phyloP scores from a whole-genome alignment of 2,797 vertebrate genomes.

The Spinus olivaceus region DNA sequence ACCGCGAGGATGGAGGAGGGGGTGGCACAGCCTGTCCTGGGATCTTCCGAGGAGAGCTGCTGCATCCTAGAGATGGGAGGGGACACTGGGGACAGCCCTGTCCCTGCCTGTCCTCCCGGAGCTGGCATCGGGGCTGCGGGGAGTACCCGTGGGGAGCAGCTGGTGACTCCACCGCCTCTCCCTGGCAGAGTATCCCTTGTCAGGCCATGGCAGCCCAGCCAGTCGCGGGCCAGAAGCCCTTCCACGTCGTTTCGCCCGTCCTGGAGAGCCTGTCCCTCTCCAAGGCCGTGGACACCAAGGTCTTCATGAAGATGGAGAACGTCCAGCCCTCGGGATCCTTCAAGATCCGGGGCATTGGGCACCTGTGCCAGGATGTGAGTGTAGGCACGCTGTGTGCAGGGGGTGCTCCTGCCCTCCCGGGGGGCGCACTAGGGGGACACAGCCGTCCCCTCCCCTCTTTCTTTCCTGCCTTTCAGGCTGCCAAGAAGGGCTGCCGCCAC shows the following conservation, averaged over 20 bases:
- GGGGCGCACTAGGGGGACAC: accelerated
- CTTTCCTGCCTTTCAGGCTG: slow-evolving; percentile 74
- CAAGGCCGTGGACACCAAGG: slow-evolving; percentile 71
- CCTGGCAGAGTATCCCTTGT: accelerated
- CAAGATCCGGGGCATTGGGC: slow-evolving; percentile 91
- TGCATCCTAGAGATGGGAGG: accelerated
- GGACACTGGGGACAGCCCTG: neutral
- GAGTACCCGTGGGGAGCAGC: accelerated
- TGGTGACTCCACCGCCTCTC: neutral
- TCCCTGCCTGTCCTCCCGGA: accelerated
- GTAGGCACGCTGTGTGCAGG: accelerated
- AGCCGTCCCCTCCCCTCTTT: accelerated
- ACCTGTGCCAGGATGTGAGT: slow-evolving; percentile 84
- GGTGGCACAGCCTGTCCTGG: neutral
- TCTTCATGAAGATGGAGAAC: slow-evolving; percentile 89
- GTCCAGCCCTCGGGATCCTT: slow-evolving; percentile 88
- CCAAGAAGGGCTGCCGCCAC: slow-evolving; percentile 77
- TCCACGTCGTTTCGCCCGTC: slow-evolving; percentile 81
- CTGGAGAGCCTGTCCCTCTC: slow-evolving; percentile 84
- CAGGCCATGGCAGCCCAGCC: neutral
- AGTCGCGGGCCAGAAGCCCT: neutral
- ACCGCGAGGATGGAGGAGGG: neutral
- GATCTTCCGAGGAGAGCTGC: neutral
- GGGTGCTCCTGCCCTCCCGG: accelerated
- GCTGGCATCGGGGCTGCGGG: accelerated